Conservation (phyloP, 2,797 vertebrate genomes). For the Pelochelys cantorii region DNA sequence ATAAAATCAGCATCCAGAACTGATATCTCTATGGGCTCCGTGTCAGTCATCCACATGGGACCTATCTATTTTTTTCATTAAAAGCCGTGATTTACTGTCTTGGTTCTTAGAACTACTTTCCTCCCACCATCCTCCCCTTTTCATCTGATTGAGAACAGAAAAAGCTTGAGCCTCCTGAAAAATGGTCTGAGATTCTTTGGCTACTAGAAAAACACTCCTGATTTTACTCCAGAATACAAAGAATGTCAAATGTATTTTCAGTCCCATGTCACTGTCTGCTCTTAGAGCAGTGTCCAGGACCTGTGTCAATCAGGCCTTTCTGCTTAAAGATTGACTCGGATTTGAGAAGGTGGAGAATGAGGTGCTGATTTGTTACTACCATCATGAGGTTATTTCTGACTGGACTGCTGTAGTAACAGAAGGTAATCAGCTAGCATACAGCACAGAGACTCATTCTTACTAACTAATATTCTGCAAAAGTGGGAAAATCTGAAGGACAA, state of each 20-base stretch:
- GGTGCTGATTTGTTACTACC: background rate
- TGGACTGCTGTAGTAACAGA: background rate
- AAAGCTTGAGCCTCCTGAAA: background rate
- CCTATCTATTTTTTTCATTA: background rate
- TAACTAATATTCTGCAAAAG: background rate
- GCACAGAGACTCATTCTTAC: background rate
- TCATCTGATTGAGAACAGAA: background rate
- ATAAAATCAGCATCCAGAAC: background rate
- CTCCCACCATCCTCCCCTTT: background rate
- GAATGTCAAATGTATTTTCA: background rate
- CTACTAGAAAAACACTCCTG: background rate
- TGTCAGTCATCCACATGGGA: background rate
- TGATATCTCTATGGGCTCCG: background rate
- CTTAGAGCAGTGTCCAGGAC: accelerated
- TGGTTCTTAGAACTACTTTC: background rate
- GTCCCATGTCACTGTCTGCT: background rate
- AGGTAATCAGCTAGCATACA: background rate
- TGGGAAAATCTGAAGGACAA: background rate
- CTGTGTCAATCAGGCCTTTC: background rate
- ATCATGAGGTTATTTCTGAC: background rate
- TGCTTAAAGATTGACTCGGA: background rate
- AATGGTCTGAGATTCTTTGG: background rate
- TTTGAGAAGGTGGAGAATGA: background rate
- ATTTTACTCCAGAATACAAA: background rate
- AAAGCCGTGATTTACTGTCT: background rate